phyloP scores from a whole-genome alignment of 2,113 vertebrate species.

The Candoia aspera region DNA sequence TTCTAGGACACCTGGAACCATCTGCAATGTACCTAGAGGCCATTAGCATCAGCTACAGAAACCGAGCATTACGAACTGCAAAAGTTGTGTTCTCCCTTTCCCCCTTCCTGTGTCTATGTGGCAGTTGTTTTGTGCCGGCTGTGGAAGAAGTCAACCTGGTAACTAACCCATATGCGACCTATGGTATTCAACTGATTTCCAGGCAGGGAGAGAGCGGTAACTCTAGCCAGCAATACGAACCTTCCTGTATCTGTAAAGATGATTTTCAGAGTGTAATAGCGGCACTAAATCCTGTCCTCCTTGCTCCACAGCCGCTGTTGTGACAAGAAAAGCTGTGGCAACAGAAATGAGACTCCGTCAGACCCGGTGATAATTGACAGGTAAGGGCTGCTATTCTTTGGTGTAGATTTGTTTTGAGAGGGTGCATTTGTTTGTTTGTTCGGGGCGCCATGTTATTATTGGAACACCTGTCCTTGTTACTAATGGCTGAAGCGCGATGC shows the following conservation, averaged over 20 bases:
- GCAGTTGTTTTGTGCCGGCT: constrained; percentile 67
- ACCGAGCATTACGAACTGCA: constrained; percentile 57
- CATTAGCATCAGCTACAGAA: constrained; percentile 44
- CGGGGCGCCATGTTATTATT: constrained; percentile 70
- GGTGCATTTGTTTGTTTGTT: constrained; percentile 8
- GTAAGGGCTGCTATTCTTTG: constrained; percentile 86
- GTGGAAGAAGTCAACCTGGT: constrained; percentile 76
- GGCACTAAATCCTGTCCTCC: constrained; percentile 80
- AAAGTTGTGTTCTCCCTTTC: constrained; percentile 49
- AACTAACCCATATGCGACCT: constrained; percentile 83
- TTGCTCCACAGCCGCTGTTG: constrained; percentile 93
- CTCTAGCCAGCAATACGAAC: constrained; percentile 79
- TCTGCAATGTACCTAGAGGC: constrained; percentile 7
- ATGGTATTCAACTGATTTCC: constrained; percentile 76
- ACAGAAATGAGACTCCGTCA: constrained; percentile 99
- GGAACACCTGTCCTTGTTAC: constrained; percentile 75
- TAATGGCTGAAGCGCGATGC: constrained; percentile 68
- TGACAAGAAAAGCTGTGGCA: constrained; percentile 99
- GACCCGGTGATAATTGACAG: constrained; percentile 99
- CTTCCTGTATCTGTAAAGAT: constrained; percentile 76
- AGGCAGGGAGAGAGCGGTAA: constrained; percentile 76
- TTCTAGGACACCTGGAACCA: background rate
- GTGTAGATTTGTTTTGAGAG: constrained; percentile 55
- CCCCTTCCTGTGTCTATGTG: constrained; percentile 54
- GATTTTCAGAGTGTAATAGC: constrained; percentile 78